phyloP scores from a whole-genome alignment of 1,140 invertebrate genomes.

The Heliconius melpomene region DNA sequence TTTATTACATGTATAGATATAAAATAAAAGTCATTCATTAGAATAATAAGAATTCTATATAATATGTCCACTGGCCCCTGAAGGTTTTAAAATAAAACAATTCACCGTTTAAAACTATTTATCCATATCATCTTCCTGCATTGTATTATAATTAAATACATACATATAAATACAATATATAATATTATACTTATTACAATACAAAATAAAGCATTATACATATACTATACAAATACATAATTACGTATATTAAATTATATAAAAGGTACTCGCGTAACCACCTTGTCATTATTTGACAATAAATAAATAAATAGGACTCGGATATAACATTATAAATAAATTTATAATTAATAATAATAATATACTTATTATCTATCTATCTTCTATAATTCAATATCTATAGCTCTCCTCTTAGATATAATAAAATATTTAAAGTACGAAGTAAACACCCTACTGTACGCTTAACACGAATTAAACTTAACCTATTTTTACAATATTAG shows the following conservation, averaged over 20 bases:
- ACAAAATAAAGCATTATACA: slow-evolving; percentile 30
- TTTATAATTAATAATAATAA: slow-evolving; percentile 22
- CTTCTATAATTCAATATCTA: background rate
- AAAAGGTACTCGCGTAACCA: slow-evolving; percentile 78
- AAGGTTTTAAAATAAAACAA: slow-evolving; percentile 38
- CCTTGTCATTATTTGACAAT: slow-evolving; percentile 47
- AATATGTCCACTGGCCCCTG: slow-evolving; percentile 24
- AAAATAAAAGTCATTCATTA: slow-evolving; percentile 14
- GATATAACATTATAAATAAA: slow-evolving; percentile 35
- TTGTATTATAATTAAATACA: slow-evolving; percentile 28
- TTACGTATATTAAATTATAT: slow-evolving; percentile 39
- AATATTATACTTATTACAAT: slow-evolving; percentile 29
- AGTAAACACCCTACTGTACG: background rate
- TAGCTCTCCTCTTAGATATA: background rate
- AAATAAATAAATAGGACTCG: slow-evolving; percentile 44
- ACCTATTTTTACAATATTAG: slow-evolving; percentile 70
- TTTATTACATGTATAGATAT: background rate
- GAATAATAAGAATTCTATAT: background rate
- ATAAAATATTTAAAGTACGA: background rate
- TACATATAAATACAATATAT: slow-evolving; percentile 17
- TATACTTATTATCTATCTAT: slow-evolving; percentile 26
- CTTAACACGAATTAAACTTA: background rate
- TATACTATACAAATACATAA: slow-evolving; percentile 25
- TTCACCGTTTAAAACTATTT: slow-evolving; percentile 39
- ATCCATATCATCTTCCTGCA: slow-evolving; percentile 26